Evolutionary conservation across 2,113 vertebrate genomes (phyloP).

Genomic region (Neolamprologus ventralis): DNA sequence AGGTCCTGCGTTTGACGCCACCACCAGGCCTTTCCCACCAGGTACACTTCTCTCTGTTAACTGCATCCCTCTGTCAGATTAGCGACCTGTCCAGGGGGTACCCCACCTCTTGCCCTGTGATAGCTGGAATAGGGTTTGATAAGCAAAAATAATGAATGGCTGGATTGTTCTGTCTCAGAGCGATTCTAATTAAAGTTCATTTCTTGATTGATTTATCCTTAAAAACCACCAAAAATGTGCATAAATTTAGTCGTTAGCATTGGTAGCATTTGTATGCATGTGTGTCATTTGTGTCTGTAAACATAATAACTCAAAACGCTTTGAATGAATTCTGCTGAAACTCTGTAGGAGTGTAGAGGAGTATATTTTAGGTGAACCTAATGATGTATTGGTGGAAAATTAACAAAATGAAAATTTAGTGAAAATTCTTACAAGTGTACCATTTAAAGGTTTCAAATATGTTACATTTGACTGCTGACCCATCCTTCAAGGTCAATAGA

Average conservation of each 20-base stretch:
- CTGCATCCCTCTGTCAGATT: not conserved
- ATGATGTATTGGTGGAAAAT: not conserved
- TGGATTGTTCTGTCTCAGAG: not conserved
- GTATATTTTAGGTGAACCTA: not conserved
- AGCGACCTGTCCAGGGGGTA: not conserved
- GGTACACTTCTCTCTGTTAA: not conserved
- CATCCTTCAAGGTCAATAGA: not conserved
- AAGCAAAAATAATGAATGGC: not conserved
- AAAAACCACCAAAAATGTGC: not conserved
- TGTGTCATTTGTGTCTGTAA: not conserved
- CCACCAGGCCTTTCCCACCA: not conserved
- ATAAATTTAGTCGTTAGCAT: accelerated
- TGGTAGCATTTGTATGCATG: not conserved
- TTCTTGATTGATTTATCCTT: not conserved
- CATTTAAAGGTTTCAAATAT: not conserved
- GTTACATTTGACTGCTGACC: not conserved
- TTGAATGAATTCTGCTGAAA: not conserved
- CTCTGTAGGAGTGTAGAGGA: not conserved
- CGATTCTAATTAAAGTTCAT: not conserved
- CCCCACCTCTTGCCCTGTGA: not conserved
- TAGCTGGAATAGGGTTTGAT: not conserved
- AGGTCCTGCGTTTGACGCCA: not conserved
- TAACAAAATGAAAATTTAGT: accelerated
- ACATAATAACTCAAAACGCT: not conserved
- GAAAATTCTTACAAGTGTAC: not conserved